A percentile compares a stretch with the other conserved stretches of the same genome.
Evolutionary conservation across 2,113 vertebrate species (phyloP).

Genomic region (Sinocyclocheilus rhinocerous): DNA sequence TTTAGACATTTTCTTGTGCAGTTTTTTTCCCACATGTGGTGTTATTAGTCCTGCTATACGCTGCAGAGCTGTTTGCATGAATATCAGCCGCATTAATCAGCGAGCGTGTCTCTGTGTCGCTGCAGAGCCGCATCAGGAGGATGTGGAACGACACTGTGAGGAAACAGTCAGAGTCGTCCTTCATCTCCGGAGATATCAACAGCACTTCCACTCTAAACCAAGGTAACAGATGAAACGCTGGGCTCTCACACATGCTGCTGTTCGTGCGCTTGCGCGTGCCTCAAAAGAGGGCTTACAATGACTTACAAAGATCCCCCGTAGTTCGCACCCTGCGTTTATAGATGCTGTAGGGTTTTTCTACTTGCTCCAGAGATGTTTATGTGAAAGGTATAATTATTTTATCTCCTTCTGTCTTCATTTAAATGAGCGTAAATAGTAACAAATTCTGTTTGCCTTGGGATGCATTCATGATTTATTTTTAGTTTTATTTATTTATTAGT

Average conservation of each 20-base stretch:
- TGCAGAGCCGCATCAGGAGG: constrained; percentile 97
- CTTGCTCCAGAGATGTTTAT: background rate
- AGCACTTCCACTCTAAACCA: constrained; percentile 99
- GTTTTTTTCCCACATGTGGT: background rate
- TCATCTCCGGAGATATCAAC: constrained; percentile 99
- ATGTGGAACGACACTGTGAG: constrained; percentile 99
- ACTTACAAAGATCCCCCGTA: too few relatives aligned
- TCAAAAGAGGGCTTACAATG: too few relatives aligned
- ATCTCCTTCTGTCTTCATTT: background rate
- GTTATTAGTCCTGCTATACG: background rate
- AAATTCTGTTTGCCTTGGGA: background rate
- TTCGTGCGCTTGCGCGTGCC: too few relatives aligned
- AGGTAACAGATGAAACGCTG: constrained; percentile 80
- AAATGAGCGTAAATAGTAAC: background rate
- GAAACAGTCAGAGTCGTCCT: constrained; percentile 99
- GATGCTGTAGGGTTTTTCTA: background rate
- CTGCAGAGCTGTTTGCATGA: background rate
- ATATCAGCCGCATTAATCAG: background rate
- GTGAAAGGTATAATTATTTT: background rate
- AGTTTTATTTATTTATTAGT: background rate
- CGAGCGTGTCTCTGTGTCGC: constrained; percentile 33
- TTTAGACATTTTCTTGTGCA: too few relatives aligned
- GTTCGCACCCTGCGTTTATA: too few relatives aligned
- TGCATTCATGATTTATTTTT: background rate
- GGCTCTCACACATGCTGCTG: background rate